Conservation (phyloP, 2,888 invertebrate species). For the Acronicta aceris region DNA sequence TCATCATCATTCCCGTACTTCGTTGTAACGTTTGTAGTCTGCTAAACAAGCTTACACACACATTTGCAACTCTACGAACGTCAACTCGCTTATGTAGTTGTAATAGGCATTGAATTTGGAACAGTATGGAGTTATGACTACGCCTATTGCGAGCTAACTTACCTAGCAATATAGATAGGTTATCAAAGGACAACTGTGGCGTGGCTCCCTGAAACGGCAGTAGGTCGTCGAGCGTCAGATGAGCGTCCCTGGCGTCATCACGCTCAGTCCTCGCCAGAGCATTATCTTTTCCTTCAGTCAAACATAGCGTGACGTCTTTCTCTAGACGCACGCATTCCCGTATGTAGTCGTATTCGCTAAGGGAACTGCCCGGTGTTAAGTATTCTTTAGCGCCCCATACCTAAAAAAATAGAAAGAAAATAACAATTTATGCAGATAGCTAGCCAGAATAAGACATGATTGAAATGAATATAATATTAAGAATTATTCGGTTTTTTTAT, state of each 20-base stretch:
- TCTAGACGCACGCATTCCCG: conserved; percentile 98
- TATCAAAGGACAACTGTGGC: conserved; percentile 94
- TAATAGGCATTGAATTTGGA: no score
- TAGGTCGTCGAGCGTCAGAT: conserved; percentile 93
- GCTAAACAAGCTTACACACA: no score
- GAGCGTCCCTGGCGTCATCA: conserved; percentile 94
- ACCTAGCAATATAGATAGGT: conserved; percentile 95
- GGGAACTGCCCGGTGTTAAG: conserved; percentile 93
- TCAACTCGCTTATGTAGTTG: no score
- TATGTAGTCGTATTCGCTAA: conserved; percentile 97
- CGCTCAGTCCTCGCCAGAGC: conserved; percentile 93
- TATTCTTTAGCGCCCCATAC: conserved; percentile 97
- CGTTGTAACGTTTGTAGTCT: no score
- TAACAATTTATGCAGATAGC: not conserved
- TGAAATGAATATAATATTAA: no score
- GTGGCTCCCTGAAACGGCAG: conserved; percentile 92
- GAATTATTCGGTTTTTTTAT: no score
- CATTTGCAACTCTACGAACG: no score
- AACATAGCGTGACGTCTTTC: conserved; percentile 93
- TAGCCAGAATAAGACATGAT: no score
- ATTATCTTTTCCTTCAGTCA: conserved; percentile 91
- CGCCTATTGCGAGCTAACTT: conserved; percentile 59
- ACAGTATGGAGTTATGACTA: no score
- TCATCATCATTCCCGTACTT: no score
- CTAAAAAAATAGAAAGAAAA: conserved; percentile 69